phyloP scores from a whole-genome alignment of 2,797 vertebrate species.

The Aphelocoma californica region DNA sequence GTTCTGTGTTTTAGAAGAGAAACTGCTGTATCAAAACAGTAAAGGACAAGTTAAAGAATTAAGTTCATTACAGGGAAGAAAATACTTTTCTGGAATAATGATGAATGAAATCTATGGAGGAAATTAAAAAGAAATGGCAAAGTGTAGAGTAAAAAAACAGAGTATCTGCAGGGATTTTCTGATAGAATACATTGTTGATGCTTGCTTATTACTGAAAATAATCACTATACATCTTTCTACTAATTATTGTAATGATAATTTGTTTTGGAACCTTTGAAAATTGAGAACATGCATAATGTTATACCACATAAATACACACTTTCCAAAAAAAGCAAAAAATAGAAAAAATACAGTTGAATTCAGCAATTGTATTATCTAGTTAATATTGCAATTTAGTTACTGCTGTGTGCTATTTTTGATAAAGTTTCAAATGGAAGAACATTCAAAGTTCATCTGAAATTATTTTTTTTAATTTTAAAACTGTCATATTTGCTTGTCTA shows the following conservation, averaged over 20 bases:
- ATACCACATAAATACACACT: accelerated
- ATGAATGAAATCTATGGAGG: not conserved
- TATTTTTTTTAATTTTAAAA: not conserved
- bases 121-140: not conserved
- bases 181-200: not conserved
- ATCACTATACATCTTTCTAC: not conserved
- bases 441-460: not conserved
- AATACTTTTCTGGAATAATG: not conserved
- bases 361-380: not conserved
- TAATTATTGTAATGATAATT: not conserved
- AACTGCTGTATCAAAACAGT: not conserved
- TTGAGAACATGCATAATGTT: not conserved
- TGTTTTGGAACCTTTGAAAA: not conserved
- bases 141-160: not conserved
- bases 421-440: not conserved
- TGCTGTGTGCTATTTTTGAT: accelerated
- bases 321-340: not conserved
- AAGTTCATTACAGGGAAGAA: not conserved
- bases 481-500: not conserved
- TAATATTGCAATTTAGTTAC: not conserved
- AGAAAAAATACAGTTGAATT: not conserved
- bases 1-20: not conserved
- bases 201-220: not conserved
- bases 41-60: not conserved
- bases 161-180: not conserved